Conservation (phyloP, 2,888 invertebrate species). For the Napeogenes sylphis region DNA sequence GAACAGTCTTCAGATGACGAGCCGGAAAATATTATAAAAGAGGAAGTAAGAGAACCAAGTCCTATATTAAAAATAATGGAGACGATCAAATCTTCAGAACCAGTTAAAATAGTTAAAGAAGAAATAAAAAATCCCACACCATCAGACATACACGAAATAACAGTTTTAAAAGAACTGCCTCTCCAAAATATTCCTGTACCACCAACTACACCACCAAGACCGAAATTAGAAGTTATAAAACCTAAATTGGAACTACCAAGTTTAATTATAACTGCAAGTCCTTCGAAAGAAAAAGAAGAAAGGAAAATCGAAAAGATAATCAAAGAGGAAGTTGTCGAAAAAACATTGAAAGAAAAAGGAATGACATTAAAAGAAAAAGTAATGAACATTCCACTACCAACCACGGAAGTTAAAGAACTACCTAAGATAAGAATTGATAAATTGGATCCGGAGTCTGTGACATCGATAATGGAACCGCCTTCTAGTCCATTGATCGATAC, state of each 20-base stretch:
- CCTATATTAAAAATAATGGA: slow-evolving; percentile 43
- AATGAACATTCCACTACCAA: slow-evolving; percentile 45
- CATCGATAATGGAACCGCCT: slow-evolving; percentile 52
- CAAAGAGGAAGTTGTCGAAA: slow-evolving; percentile 34
- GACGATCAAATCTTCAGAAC: slow-evolving; percentile 43
- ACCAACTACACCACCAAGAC: slow-evolving; percentile 48
- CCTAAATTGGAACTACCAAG: slow-evolving; percentile 13
- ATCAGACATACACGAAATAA: slow-evolving; percentile 38
- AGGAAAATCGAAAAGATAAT: slow-evolving; percentile 29
- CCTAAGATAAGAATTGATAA: slow-evolving; percentile 46
- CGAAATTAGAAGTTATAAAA: slow-evolving; percentile 28
- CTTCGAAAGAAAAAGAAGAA: slow-evolving; percentile 33
- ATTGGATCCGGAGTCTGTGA: slow-evolving; percentile 44
- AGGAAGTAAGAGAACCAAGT: slow-evolving; percentile 43
- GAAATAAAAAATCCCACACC: slow-evolving; percentile 42
- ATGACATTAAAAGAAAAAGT: slow-evolving; percentile 28
- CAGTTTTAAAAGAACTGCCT: slow-evolving; percentile 40
- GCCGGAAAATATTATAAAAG: slow-evolving; percentile 51
- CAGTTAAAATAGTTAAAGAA: slow-evolving; percentile 45
- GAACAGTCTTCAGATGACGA: slow-evolving; percentile 75
- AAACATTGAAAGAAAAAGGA: slow-evolving; percentile 22
- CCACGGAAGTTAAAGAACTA: slow-evolving; percentile 33
- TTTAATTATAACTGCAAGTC: slow-evolving; percentile 3
- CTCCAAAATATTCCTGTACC: slow-evolving; percentile 47
- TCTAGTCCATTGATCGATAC: slow-evolving; percentile 68